phyloP scores from a whole-genome alignment of 2,888 invertebrate species.

The Tineola bisselliella region DNA sequence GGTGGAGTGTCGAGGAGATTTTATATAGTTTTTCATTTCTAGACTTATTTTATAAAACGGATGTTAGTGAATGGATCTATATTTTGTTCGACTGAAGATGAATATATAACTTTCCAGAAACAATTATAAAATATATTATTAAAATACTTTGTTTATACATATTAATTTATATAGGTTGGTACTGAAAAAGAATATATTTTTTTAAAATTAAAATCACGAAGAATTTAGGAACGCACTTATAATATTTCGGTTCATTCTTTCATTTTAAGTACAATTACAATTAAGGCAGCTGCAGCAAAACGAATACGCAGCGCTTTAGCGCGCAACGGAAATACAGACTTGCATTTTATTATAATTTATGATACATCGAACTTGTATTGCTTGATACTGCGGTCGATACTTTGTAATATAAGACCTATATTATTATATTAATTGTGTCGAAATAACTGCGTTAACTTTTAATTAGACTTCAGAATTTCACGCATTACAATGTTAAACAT shows the following conservation, averaged over 20 bases:
- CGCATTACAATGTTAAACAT: background rate
- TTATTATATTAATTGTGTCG: background rate
- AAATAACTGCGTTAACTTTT: background rate
- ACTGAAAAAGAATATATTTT: too few relatives aligned
- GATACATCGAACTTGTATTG: background rate
- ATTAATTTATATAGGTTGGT: too few relatives aligned
- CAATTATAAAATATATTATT: background rate
- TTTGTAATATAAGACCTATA: background rate
- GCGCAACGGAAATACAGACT: background rate
- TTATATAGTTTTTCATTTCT: too few relatives aligned
- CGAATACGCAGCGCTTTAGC: background rate
- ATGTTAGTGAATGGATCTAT: too few relatives aligned
- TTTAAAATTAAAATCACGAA: background rate
- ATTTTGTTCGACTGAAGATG: too few relatives aligned
- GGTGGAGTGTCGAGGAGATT: background rate
- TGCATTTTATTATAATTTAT: background rate
- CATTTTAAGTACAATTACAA: background rate
- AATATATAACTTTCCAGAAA: background rate
- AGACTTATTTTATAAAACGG: too few relatives aligned
- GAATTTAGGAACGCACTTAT: background rate
- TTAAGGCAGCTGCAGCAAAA: background rate
- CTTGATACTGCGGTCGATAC: background rate
- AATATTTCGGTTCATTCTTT: background rate
- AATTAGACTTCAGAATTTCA: background rate
- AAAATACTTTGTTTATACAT: background rate